Base-by-base conservation (phyloP, 2,797 vertebrate genomes). In the Tapirus indicus region DNA sequence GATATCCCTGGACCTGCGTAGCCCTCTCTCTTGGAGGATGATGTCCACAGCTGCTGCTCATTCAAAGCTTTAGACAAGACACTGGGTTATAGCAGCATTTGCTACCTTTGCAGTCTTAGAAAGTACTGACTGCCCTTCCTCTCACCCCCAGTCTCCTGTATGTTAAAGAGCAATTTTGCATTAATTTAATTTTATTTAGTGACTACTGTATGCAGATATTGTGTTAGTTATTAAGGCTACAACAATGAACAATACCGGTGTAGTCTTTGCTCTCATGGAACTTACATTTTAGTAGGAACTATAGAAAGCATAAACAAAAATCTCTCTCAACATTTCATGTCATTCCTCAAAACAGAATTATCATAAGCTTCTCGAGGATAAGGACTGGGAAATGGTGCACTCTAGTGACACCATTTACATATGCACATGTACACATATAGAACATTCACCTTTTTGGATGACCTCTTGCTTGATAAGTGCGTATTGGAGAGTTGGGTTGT, bases 251-350 rank as follows among this genome's bases (percentile, higher is more conserved):
- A 60, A 18, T n/a, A 32, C 7, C 23, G 56, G 85, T 32, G 32
- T 0, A 7, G 7, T 54, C 29, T 60, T 58, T 82, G 54, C 18
- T 32, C 9, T 87, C 32, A 29, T 69, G 80, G 54, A 47, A 9
- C 20, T 79, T 87, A 83, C 9, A 32, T 84, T 85, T 93, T 83
- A 74, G 64, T 21, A 88, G 85, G 64, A 94, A 94, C 25, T 58
- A 12, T n/a, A 66, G 62, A 90, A 77, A 66, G 12, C 11, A 54
- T 21, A 80, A 78, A 52, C 21, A 68, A 68, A 96, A 41, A 41
- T 72, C 18, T 88, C 32, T 83, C 25, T 88, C 35, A 38, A 44
- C 0, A 14, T 12, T 35, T 38, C 3, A 44, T 8, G 13, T 27
- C 35, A 32, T 68, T 78, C 14, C 58, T 92, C 84, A 87, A 78